Percentiles rank a stretch among this genome's conserved stretches.
These are phyloP conservation scores for Leptinotarsa undecemlineata DNA, from an alignment of 1,140 invertebrate genomes.

Conservation along the genomic window DNA sequence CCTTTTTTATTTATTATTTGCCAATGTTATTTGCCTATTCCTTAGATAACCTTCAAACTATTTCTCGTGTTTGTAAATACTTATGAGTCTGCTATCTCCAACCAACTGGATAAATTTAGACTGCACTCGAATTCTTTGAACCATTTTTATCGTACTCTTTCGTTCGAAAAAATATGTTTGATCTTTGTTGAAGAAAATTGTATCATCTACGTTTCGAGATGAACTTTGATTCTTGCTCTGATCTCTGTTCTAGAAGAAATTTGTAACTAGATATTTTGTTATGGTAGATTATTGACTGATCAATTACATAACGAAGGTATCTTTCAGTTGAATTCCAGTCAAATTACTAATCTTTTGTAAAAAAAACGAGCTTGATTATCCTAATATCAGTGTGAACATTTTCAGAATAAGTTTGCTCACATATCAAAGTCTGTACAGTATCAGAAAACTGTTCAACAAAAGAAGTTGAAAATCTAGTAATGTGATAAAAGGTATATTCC, in stretches of 20 bases:
- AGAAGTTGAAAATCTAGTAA: too few species aligned
- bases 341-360: too few species aligned
- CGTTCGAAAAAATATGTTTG: slow-evolving; percentile 13
- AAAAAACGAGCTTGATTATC: too few species aligned
- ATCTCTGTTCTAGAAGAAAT: not conserved
- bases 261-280: too few species aligned
- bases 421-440: too few species aligned
- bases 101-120: slow-evolving; percentile 20
- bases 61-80: slow-evolving; percentile 35
- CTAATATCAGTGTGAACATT: too few species aligned
- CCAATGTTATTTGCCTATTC: slow-evolving; percentile 38
- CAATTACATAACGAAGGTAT: too few species aligned
- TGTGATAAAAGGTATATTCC: too few species aligned
- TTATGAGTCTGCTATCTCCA: slow-evolving; percentile 10
- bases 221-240: not conserved
- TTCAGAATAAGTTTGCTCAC: too few species aligned
- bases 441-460: too few species aligned
- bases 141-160: slow-evolving; percentile 9
- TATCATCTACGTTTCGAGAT: not conserved
- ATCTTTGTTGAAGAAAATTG: not conserved
- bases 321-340: too few species aligned
- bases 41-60: slow-evolving; percentile 38
- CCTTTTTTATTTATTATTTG: slow-evolving; percentile 35
- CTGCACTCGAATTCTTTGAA: slow-evolving; percentile 11
- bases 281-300: too few species aligned